These are phyloP conservation scores for Etheostoma cragini DNA, from an alignment of 2,113 vertebrate genomes.

Conservation along the genomic window DNA sequence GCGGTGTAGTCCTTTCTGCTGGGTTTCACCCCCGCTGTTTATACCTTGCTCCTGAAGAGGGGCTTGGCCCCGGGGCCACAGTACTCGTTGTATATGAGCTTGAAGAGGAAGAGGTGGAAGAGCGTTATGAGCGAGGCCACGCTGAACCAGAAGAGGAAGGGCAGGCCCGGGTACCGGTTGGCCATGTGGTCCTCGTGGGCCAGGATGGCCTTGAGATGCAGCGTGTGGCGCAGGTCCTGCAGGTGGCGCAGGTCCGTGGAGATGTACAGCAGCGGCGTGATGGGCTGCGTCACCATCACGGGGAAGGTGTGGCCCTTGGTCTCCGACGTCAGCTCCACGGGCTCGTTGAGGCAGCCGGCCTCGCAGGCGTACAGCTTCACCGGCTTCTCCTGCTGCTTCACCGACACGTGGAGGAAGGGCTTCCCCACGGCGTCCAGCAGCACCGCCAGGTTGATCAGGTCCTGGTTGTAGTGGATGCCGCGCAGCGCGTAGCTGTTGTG, in stretches of 20 bases:
- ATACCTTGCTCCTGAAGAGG: conserved; percentile 98
- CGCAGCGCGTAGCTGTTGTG: conserved; percentile 96
- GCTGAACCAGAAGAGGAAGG: conserved; percentile 99
- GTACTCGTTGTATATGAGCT: conserved; percentile 99
- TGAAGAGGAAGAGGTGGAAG: conserved; percentile 99
- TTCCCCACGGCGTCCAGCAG: conserved; percentile 90
- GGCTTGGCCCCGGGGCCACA: conserved; percentile 97
- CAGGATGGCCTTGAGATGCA: conserved; percentile 96
- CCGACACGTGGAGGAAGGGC: conserved; percentile 93
- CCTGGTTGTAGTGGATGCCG: conserved; percentile 95
- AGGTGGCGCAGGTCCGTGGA: conserved; percentile 94
- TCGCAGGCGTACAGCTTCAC: conserved; percentile 94
- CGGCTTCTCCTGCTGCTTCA: conserved; percentile 90
- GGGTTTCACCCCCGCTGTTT: conserved; percentile 50
- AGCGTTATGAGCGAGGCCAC: conserved; percentile 97
- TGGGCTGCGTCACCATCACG: conserved; percentile 95
- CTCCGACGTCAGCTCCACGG: conserved; percentile 93
- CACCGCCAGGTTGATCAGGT: conserved; percentile 92
- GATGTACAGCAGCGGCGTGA: conserved; percentile 95
- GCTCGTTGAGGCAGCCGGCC: conserved; percentile 95
- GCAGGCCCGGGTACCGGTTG: conserved; percentile 93
- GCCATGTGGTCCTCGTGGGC: conserved; percentile 99
- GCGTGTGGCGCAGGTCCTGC: conserved; percentile 94
- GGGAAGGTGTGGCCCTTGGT: conserved; percentile 91
- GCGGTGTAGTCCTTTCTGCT: background rate